Conservation (phyloP, 2,113 vertebrate species). For the Petrocephalus microphthalmus region DNA sequence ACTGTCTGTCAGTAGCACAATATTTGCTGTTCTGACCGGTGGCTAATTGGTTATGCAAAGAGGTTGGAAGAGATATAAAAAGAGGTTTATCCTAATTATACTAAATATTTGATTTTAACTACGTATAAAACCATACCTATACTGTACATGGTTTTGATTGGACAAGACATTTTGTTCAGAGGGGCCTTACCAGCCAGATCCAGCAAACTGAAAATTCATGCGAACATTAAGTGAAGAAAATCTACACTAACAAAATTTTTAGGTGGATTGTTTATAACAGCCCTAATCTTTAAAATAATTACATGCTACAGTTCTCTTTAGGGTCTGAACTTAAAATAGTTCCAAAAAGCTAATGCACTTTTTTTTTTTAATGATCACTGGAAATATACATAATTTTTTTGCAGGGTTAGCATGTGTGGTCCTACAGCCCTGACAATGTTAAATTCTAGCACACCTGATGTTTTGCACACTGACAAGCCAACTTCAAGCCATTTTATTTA, state of each 20-base stretch:
- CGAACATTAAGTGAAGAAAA: neutral
- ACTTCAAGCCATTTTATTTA: neutral
- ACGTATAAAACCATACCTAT: no score
- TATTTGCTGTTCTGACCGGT: neutral
- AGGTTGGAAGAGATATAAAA: no score
- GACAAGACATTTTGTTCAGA: no score
- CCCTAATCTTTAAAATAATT: neutral
- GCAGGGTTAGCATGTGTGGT: neutral
- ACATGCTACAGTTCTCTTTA: neutral
- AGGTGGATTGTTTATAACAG: neutral
- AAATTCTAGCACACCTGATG: neutral
- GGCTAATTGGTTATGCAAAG: neutral
- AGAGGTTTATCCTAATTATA: no score
- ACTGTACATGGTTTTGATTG: no score
- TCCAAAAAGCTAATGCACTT: neutral
- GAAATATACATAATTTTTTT: neutral
- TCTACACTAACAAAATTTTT: neutral
- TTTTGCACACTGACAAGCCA: neutral
- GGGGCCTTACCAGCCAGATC: no score
- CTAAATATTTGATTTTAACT: no score
- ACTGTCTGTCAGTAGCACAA: neutral
- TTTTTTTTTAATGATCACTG: neutral
- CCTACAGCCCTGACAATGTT: neutral
- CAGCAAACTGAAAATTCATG: no score
- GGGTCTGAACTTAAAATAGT: neutral